Evolutionary conservation across 53 echinoderm and acorn worm genomes (phyloP), one percentile per base, ranked within the genome.

Genomic region (Apostichopus leukothele): DNA sequence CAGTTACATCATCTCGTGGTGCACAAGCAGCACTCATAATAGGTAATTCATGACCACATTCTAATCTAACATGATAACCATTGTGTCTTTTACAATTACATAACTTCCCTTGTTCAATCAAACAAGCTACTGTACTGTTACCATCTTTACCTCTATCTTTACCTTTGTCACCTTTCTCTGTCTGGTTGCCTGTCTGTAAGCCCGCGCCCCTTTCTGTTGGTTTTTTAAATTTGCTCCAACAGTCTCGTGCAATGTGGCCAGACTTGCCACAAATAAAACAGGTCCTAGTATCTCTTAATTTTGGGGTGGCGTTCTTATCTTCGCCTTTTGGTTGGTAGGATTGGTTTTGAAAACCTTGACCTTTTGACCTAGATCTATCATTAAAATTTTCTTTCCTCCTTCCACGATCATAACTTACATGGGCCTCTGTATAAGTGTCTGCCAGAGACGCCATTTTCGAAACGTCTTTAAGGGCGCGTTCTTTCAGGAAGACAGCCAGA

Each of bases 11-110:
- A 26, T 22, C 85, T 20, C 50, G 67, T 23, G 67, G 67, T 54
- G 13, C 73, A 27, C 90, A 59, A 12, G 84, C 84, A 26, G 92
- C 92, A 74, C 79, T 84, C 6, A 91, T 75, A 52, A 91, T 80
- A 52, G 91, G 91, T 19, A 91, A 78, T 60, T 91, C 88, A 57
- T 83, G 83, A 83, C 83, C 57, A 5, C 80, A 83, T 83, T 55
- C 89, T 67, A 89, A 75, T 60, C 83, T 91, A 18, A 83, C 27
- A 27, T 27, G 27, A 27, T 61, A 50, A 20, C 50, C 39, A 78
- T 78, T 78, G 23, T 7, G n/a, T n/a, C 60, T 5, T 53, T 83
- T 83, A 18, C 5, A 13, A 20, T 76, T 90, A 60, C 23, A 25
- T 25, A 25, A 25, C 25, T 25, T 25, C 25, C 25, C 25, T 25